Evolutionary conservation across 2,888 invertebrate species (phyloP).

Genomic region (Leucophenga montana): DNA sequence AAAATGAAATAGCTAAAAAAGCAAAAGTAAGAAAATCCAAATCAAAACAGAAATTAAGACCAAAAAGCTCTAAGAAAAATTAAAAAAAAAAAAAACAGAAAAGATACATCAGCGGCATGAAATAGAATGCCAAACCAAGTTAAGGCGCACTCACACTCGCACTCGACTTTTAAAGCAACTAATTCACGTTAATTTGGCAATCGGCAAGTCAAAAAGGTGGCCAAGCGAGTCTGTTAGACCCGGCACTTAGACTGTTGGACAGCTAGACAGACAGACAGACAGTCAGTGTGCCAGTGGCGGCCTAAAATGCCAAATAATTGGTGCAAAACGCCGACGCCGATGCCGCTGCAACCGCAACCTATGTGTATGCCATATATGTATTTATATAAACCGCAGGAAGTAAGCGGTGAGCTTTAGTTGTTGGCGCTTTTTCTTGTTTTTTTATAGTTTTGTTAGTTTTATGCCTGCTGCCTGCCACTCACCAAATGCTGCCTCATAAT

Average conservation of each 20-base stretch:
- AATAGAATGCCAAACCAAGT: slow-evolving; percentile 17
- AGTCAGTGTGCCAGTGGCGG: slow-evolving; percentile 28
- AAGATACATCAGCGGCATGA: not conserved
- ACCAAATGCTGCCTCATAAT: not conserved
- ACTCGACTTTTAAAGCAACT: slow-evolving; percentile 44
- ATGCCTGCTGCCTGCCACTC: not conserved
- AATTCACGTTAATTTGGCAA: slow-evolving; percentile 61
- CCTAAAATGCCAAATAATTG: slow-evolving; percentile 59
- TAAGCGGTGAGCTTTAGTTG: not conserved
- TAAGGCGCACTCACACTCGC: slow-evolving; percentile 40
- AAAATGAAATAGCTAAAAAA: slow-evolving; percentile 40
- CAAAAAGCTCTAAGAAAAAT: slow-evolving; percentile 34
- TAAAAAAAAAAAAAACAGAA: slow-evolving; percentile 19
- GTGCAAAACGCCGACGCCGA: slow-evolving; percentile 54
- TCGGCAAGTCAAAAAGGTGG: slow-evolving; percentile 28
- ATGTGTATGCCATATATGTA: too few relatives aligned
- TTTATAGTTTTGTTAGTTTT: slow-evolving; percentile 14
- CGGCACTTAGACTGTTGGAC: slow-evolving; percentile 8
- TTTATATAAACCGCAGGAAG: not conserved
- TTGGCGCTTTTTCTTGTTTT: not conserved
- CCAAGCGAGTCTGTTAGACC: slow-evolving; percentile 4
- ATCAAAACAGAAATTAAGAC: slow-evolving; percentile 40
- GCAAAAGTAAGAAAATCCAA: slow-evolving; percentile 42
- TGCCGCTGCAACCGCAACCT: slow-evolving; percentile 27
- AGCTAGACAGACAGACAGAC: not conserved